Percentiles rank a stretch among this genome's conserved stretches.
Evolutionary conservation across 2,888 invertebrate genomes (phyloP).

Genomic region (Tipula helvola): DNA sequence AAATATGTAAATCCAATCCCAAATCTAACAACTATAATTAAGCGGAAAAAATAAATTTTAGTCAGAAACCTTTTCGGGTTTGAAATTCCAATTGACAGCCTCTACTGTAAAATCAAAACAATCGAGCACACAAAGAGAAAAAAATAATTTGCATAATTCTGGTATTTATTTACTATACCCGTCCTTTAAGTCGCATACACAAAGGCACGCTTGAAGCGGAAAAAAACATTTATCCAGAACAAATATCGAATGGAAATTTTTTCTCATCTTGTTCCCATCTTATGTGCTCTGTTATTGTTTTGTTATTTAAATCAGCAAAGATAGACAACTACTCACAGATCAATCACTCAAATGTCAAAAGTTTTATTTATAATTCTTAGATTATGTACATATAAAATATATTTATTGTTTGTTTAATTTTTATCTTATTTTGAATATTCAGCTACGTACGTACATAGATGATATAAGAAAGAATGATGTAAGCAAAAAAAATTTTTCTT

Average conservation of each 20-base stretch:
- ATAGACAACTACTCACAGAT: background rate
- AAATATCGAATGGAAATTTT: background rate
- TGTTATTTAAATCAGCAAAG: background rate
- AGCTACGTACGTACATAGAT: background rate
- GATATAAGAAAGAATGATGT: background rate
- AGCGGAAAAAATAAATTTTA: too few relatives aligned
- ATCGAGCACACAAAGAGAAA: too few relatives aligned
- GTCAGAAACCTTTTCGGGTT: too few relatives aligned
- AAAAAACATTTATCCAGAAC: background rate
- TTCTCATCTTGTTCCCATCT: background rate
- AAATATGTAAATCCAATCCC: too few relatives aligned
- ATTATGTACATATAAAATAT: background rate
- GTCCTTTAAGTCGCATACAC: too few relatives aligned
- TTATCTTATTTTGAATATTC: background rate
- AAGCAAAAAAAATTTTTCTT: background rate
- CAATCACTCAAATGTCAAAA: conserved; percentile 4
- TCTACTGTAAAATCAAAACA: too few relatives aligned
- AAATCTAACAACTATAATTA: too few relatives aligned
- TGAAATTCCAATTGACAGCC: too few relatives aligned
- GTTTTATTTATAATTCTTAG: background rate
- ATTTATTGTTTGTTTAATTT: conserved; percentile 4
- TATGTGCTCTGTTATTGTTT: background rate
- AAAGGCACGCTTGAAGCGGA: too few relatives aligned
- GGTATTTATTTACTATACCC: too few relatives aligned
- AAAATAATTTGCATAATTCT: too few relatives aligned